These are phyloP conservation scores for Tetragnatha montana DNA, from an alignment of 2,888 invertebrate genomes.

Conservation along the genomic window DNA sequence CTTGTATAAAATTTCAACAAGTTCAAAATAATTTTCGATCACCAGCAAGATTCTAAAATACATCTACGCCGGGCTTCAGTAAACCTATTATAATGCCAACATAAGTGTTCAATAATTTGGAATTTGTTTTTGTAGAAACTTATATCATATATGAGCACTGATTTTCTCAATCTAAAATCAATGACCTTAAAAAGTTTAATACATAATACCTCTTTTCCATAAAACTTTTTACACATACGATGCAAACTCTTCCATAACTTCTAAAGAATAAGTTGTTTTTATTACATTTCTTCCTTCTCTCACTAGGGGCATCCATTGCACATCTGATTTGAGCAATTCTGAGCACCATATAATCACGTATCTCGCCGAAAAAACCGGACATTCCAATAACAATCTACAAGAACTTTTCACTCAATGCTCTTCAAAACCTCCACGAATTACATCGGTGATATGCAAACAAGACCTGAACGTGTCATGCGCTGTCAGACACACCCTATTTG, in stretches of 20 bases:
- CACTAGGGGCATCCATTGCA: neutral
- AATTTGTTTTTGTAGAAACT: no score
- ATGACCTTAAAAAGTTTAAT: no score
- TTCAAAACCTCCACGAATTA: neutral
- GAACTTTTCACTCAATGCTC: neutral
- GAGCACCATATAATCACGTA: slow-evolving; percentile 44
- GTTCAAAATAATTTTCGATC: neutral
- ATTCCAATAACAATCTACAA: neutral
- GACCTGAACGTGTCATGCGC: neutral
- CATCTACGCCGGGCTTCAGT: no score
- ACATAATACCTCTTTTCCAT: no score
- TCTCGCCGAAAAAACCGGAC: neutral
- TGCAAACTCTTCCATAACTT: no score
- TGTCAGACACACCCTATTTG: neutral
- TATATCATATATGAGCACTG: no score
- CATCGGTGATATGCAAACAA: slow-evolving; percentile 44
- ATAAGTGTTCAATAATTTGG: no score
- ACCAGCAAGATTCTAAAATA: no score
- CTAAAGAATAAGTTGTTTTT: neutral
- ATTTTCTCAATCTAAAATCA: no score
- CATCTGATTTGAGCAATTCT: slow-evolving; percentile 33
- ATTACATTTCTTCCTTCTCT: neutral
- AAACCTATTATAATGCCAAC: no score
- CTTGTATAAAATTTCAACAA: neutral
- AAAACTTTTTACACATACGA: no score